A percentile compares a stretch with the other conserved stretches of the same genome.
Evolutionary conservation across 1,140 invertebrate species (phyloP).

Genomic region (Bombus turneri): DNA sequence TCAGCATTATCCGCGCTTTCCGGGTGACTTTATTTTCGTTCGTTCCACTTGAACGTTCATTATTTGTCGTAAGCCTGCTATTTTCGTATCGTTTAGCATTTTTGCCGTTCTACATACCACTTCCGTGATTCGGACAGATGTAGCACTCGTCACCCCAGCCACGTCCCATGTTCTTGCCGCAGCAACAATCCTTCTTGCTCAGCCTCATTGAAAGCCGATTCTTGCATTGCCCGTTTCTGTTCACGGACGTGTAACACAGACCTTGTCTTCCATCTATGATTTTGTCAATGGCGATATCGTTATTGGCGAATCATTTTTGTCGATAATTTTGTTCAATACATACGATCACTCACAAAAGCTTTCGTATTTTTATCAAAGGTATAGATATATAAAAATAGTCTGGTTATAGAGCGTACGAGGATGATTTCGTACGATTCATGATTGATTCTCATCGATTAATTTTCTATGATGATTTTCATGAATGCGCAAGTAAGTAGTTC

Average conservation of each 20-base stretch:
- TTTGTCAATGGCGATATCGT: not conserved
- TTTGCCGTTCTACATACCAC: conserved; percentile 82
- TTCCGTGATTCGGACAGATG: conserved; percentile 88
- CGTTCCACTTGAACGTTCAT: not conserved
- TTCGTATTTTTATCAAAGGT: not conserved
- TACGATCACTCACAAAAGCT: not conserved
- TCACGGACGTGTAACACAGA: conserved; percentile 89
- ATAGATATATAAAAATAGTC: too few relatives aligned
- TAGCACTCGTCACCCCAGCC: conserved; percentile 92
- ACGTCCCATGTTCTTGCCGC: conserved; percentile 93
- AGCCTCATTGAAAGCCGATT: conserved; percentile 87
- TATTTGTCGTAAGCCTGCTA: not conserved
- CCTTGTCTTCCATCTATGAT: conserved; percentile 90
- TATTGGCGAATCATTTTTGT: too few relatives aligned
- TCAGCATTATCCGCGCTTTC: not conserved
- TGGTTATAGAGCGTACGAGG: too few relatives aligned
- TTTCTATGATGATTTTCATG: not conserved
- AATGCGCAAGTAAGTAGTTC: not conserved
- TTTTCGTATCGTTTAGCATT: conserved; percentile 2
- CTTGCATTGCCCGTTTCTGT: conserved; percentile 86
- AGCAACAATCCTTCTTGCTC: conserved; percentile 94
- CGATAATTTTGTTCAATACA: too few relatives aligned
- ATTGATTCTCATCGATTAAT: too few relatives aligned
- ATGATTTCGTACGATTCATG: too few relatives aligned
- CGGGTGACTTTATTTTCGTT: not conserved